These are phyloP conservation scores for Mythimna vitellina DNA, from an alignment of 2,888 invertebrate genomes.

Conservation along the genomic window DNA sequence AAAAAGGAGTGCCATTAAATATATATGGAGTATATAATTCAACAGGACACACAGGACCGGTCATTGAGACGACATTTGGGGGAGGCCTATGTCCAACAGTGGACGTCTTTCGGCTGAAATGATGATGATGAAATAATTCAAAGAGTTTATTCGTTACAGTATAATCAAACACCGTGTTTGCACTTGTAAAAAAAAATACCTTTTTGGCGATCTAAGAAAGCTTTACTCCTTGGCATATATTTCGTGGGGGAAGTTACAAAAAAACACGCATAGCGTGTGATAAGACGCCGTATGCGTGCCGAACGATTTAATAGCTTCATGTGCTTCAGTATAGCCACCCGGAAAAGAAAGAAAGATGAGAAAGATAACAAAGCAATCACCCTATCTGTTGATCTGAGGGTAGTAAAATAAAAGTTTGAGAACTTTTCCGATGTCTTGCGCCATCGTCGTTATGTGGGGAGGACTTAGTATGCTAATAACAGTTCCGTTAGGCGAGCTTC, in stretches of 20 bases:
- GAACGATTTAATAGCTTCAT: slow-evolving; percentile 52
- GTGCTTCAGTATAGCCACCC: slow-evolving; percentile 25
- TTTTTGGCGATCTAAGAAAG: neutral
- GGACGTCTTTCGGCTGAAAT: too few species aligned
- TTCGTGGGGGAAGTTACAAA: slow-evolving; percentile 6
- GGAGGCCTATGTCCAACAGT: too few species aligned
- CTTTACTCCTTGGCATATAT: neutral
- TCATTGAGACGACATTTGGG: too few species aligned
- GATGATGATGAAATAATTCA: too few species aligned
- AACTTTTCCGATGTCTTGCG: slow-evolving; percentile 46
- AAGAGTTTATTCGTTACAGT: neutral
- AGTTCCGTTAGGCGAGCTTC: slow-evolving; percentile 32
- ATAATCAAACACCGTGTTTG: neutral
- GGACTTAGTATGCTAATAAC: slow-evolving; percentile 58
- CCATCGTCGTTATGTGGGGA: slow-evolving; percentile 38
- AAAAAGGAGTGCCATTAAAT: neutral
- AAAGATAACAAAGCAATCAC: slow-evolving; percentile 52
- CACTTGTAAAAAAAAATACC: neutral
- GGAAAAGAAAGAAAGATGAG: slow-evolving; percentile 48
- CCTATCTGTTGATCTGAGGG: slow-evolving; percentile 55
- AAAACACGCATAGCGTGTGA: slow-evolving; percentile 48
- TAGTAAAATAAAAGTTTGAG: slow-evolving; percentile 54
- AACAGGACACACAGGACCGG: too few species aligned
- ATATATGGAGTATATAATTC: neutral
- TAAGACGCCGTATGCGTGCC: slow-evolving; percentile 36